phyloP scores from a whole-genome alignment of 2,888 invertebrate species.

The Orgyia antiqua region DNA sequence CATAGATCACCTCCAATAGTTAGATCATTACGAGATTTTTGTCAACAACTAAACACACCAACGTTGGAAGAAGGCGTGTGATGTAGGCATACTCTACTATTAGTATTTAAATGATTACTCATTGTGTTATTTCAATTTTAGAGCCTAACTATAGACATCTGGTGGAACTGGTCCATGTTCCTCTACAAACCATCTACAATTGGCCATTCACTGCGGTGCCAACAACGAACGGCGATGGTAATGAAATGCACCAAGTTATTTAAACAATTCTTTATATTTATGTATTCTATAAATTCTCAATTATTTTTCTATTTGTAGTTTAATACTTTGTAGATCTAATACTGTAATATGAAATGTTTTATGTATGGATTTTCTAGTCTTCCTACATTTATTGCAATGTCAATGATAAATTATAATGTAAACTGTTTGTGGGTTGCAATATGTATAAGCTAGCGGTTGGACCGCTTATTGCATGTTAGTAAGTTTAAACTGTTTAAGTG shows the following conservation, averaged over 20 bases:
- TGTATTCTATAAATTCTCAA: conserved; percentile 16
- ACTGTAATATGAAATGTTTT: conserved; percentile 18
- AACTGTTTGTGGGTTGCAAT: not conserved
- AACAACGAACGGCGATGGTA: conserved; percentile 52
- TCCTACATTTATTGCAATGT: conserved; percentile 27
- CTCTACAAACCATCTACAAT: conserved; percentile 89
- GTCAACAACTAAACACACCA: too few relatives aligned
- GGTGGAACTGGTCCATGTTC: conserved; percentile 92
- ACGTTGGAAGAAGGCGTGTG: too few relatives aligned
- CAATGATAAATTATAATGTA: conserved; percentile 25
- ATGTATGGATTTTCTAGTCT: conserved; percentile 27
- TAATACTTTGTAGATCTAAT: conserved; percentile 19
- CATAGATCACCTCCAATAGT: too few relatives aligned
- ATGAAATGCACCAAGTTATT: conserved; percentile 36
- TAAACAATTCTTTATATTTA: conserved; percentile 20
- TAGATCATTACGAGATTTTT: too few relatives aligned
- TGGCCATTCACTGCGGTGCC: conserved; percentile 56
- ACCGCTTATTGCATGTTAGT: not conserved
- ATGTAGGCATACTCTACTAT: too few relatives aligned
- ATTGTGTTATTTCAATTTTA: conserved; percentile 60
- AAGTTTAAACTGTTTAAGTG: too few relatives aligned
- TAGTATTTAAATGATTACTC: not conserved
- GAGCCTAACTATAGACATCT: conserved; percentile 90
- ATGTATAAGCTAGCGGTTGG: not conserved
- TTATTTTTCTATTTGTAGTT: conserved; percentile 24